Base-by-base conservation (phyloP, 2,888 invertebrate genomes). In the Cyclophora albipunctata region DNA sequence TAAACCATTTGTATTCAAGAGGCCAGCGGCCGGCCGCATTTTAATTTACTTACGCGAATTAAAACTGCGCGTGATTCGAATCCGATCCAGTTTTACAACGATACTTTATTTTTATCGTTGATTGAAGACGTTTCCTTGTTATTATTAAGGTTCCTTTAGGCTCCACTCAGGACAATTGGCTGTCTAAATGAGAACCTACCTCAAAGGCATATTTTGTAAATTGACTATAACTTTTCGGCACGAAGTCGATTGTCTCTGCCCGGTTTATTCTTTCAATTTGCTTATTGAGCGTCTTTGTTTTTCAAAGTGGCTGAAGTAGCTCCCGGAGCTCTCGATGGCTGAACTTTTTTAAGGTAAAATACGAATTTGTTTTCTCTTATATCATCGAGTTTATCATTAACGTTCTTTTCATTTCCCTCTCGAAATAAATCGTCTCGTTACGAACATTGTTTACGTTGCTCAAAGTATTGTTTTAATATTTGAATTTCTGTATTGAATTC, bases 41-140 rank as follows among this genome's bases (percentile, higher is more conserved):
- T 88, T 88, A 88, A 88, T 88, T 87, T 88, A 88, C 86, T 87
- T 84, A 84, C 78, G 73, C 73, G 78, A 84, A 86, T 88, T 86
- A 86, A 86, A 86, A 85, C 58, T 79, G 83, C 75, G 83, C 87
- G 87, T 87, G 87, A 81, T 84, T 72, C 73, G 85, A 84, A 84
- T 86, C 55, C 74, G 67, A 81, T 78, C 69, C 67, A 63, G 57
- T 74, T 76, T 77, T 71, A 75, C 69, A 72, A 54, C 66, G 72
- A 81, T 75, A 78, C 84, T 84, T 84, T 81, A 77, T 76, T 84
- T 84, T 84, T 83, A 84, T 80, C 69, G 79, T 79, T 84, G 83
- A 86, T 84, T 83, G 82, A 84, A 83, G 84, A 78, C 71, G 67
- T 67, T 70, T 54, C 62, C 63, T 65, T 71, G 70, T 77, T 79